Base-by-base conservation (phyloP, 2,113 vertebrate genomes). In the Taxidea taxus region DNA sequence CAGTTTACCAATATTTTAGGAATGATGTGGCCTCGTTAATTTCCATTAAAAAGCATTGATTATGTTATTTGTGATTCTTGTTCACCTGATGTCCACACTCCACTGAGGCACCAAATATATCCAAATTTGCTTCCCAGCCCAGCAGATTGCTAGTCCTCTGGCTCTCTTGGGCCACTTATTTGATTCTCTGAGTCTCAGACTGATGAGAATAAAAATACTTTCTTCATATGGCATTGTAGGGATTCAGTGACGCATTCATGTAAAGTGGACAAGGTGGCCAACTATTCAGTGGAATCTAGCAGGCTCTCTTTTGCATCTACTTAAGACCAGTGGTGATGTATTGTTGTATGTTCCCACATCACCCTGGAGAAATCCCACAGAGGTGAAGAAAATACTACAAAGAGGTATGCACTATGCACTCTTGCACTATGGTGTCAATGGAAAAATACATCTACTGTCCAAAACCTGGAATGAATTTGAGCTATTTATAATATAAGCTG, bases 1-100 rank as follows among this genome's bases (percentile, higher is more conserved):
- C n/a, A 93, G 20, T 92, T 95, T 75, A 42, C 3, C 82, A 64
- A 81, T 88, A 94, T 64, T 97, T 97, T 94, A 81, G 87, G 49
- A 64, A 47, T 42, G 29, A 49, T 74, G 23, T 84, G 7, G 27
- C 27, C 6, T 96, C 23, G 23, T 84, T 74, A 51, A 72, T 92
- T 91, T 94, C 29, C 21, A 66, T 47, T 42, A 37, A 49, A 51
- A 84, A 82, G 20, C 18, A 84, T 87, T 93, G 44, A 83, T 93
- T 80, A 72, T 68, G 29, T 29, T 90, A 49, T 87, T 51, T 44
- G 70, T 64, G 56, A 64, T 44, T 95, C 58, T 56, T 74, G 7
- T 70, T 95, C 39, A 16, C 2, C 23, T 39, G 44, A 70, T n/a
- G 47, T 80, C n/a, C 23, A 27, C 31, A 54, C 10, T 83, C 23